Conservation (phyloP, 2,113 vertebrate genomes). For the Cynoglossus semilaevis region DNA sequence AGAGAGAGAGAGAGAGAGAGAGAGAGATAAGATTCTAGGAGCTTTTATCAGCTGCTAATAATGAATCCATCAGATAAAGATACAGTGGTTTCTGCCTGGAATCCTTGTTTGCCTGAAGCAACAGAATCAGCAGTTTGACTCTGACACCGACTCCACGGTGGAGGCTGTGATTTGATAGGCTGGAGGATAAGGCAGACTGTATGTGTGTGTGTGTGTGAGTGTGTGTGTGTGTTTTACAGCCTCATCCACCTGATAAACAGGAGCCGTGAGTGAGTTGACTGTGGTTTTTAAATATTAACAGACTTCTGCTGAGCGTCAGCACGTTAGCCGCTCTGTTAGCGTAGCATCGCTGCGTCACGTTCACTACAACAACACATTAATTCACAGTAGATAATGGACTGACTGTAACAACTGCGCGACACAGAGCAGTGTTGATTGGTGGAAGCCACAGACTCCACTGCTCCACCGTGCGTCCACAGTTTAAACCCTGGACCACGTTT, state of each 20-base stretch:
- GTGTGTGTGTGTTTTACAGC: constrained; percentile 1
- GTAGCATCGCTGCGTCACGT: not conserved
- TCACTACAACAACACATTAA: too few relatives aligned
- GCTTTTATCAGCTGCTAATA: constrained; percentile 1
- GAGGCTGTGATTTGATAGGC: constrained; percentile 3
- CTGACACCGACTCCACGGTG: not conserved
- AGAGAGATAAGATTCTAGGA: constrained; percentile 6
- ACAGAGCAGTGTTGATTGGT: too few relatives aligned
- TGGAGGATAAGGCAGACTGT: not conserved
- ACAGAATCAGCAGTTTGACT: not conserved
- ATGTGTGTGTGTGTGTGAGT: not conserved
- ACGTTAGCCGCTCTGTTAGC: not conserved
- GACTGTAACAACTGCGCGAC: too few relatives aligned
- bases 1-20: not conserved
- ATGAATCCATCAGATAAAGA: constrained; percentile 37
- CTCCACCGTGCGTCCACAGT: too few relatives aligned
- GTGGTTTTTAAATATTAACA: constrained; percentile 31
- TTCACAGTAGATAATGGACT: too few relatives aligned
- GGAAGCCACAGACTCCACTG: too few relatives aligned
- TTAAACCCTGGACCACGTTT: too few relatives aligned
- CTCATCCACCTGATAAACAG: constrained; percentile 3
- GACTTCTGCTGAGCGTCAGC: not conserved
- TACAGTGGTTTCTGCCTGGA: constrained; percentile 35
- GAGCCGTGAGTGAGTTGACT: not conserved
- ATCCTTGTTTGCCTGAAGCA: constrained; percentile 37